These are phyloP conservation scores for Microcebus lehilahytsara DNA, from an alignment of 2,113 vertebrate species.

Conservation along the genomic window DNA sequence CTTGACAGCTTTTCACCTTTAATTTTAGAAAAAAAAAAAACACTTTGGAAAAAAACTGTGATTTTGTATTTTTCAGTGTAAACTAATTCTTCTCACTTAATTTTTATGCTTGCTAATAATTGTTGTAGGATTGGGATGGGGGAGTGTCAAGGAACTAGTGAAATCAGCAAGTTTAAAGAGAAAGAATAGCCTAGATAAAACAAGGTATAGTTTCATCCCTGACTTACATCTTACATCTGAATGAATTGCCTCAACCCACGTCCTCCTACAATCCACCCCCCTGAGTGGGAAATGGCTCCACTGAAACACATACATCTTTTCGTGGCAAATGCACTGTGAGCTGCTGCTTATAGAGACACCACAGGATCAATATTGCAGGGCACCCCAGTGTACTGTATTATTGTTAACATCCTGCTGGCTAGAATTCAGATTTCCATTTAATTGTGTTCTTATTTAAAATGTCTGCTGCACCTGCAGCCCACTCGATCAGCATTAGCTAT, in stretches of 20 bases:
- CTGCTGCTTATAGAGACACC: slow-evolving; percentile 61
- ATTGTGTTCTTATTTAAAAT: slow-evolving; percentile 81
- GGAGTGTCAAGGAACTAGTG: not conserved
- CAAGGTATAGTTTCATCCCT: slow-evolving; percentile 12
- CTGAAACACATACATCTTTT: slow-evolving; percentile 52
- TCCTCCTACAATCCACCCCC: not conserved
- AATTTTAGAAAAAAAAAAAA: slow-evolving; percentile 62
- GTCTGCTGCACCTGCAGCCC: slow-evolving; percentile 66
- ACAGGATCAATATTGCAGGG: slow-evolving; percentile 68
- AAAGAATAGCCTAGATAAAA: slow-evolving; percentile 59
- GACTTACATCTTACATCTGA: slow-evolving; percentile 62
- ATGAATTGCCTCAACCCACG: slow-evolving; percentile 53
- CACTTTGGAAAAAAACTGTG: slow-evolving; percentile 57
- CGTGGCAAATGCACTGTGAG: slow-evolving; percentile 60
- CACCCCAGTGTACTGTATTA: slow-evolving; percentile 50
- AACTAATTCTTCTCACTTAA: slow-evolving; percentile 70
- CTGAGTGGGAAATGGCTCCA: not conserved
- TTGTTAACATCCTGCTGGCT: slow-evolving; percentile 76
- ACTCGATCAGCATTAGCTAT: slow-evolving; percentile 32
- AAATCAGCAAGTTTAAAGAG: slow-evolving; percentile 56
- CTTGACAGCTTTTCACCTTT: slow-evolving; percentile 67
- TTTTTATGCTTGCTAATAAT: slow-evolving; percentile 51
- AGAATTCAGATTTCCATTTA: slow-evolving; percentile 80
- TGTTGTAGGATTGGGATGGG: not conserved
- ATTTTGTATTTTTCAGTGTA: slow-evolving; percentile 48